phyloP scores from a whole-genome alignment of 2,113 vertebrate species.

The Podarcis muralis region DNA sequence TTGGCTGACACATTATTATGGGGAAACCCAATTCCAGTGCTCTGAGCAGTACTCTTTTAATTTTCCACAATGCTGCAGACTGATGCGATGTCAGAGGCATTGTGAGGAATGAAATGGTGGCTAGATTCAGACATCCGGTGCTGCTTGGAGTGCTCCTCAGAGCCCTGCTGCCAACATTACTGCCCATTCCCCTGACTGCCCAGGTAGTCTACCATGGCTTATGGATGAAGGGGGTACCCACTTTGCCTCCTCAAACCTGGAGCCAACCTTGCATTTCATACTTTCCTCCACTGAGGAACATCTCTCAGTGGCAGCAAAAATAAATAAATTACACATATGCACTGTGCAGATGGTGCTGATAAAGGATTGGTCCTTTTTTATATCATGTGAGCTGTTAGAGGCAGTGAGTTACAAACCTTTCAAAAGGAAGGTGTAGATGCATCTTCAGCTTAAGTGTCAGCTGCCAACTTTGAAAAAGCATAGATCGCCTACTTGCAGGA shows the following conservation, averaged over 20 bases:
- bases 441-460: not conserved
- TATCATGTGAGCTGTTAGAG: not conserved
- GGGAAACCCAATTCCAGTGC: not conserved
- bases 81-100: not conserved
- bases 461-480: not conserved
- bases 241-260: too few relatives aligned
- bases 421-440: not conserved
- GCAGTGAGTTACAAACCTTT: not conserved
- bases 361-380: not conserved
- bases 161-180: not conserved
- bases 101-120: not conserved
- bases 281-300: not conserved
- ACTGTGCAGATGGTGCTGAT: not conserved
- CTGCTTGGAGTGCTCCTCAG: not conserved
- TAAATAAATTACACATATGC: not conserved
- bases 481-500: accelerated
- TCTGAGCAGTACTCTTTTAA: not conserved
- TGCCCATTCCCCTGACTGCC: too few relatives aligned
- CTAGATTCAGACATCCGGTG: not conserved
- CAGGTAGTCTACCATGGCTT: too few relatives aligned
- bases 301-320: not conserved
- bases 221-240: too few relatives aligned
- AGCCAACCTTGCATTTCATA: not conserved
- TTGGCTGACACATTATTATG: constrained; percentile 2
- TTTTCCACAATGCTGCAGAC: not conserved